Percentiles rank a stretch among this genome's conserved stretches.
Conservation (phyloP, 2,797 vertebrate genomes). For the Hafferia zeledoni region DNA sequence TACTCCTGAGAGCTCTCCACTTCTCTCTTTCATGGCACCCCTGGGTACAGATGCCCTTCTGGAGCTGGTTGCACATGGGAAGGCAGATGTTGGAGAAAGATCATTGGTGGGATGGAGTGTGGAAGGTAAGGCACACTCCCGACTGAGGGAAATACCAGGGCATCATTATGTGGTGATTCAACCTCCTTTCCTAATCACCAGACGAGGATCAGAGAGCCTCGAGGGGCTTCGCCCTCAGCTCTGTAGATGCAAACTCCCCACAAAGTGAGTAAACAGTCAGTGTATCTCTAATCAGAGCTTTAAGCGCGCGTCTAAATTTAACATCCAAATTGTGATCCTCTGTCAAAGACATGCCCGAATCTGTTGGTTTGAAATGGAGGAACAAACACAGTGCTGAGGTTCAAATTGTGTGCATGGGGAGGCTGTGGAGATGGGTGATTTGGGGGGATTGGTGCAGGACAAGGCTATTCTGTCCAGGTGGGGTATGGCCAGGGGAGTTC, state of each 20-base stretch:
- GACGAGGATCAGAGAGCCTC: constrained; percentile 2
- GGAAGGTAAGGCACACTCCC: not conserved
- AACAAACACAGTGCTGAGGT: not conserved
- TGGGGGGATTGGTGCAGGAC: not conserved
- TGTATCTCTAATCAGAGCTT: constrained; percentile 48
- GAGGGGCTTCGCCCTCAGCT: constrained; percentile 47
- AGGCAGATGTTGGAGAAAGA: not conserved
- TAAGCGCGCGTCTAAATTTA: constrained; percentile 55
- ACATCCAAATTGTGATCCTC: constrained; percentile 50
- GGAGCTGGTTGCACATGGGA: not conserved
- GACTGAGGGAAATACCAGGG: constrained; percentile 46
- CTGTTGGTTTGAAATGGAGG: constrained; percentile 18
- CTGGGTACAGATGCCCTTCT: not conserved
- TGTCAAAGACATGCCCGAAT: constrained; percentile 52
- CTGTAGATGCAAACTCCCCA: constrained; percentile 20
- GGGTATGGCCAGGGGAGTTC: rapidly evolving
- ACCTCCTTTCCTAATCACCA: constrained; percentile 37
- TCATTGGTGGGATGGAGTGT: not conserved
- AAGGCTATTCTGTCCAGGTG: not conserved
- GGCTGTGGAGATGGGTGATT: not conserved
- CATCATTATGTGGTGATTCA: constrained; percentile 63
- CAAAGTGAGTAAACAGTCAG: not conserved
- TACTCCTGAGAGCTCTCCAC: not conserved
- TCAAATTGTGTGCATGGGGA: not conserved
- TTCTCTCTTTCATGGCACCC: not conserved